Evolutionary conservation across 2,113 vertebrate species (phyloP).

Genomic region (Osmerus eperlanus): DNA sequence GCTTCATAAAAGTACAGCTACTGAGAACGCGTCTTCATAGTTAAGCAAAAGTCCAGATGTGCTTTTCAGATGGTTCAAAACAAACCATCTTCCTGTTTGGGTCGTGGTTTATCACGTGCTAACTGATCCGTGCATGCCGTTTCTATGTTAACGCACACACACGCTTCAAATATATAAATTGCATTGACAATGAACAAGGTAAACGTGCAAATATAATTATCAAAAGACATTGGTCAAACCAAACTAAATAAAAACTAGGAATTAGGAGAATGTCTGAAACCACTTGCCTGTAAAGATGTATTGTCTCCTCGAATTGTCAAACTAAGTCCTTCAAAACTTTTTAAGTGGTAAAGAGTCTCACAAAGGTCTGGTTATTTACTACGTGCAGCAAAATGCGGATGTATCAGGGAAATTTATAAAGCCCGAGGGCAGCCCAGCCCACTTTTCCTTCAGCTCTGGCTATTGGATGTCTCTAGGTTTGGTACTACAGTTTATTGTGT

Average conservation of each 20-base stretch:
- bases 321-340: slow-evolving; percentile 37
- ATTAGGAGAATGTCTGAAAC: background rate
- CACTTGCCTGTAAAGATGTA: slow-evolving; percentile 51
- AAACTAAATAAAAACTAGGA: background rate
- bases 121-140: too few species aligned
- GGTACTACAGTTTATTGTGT: slow-evolving; percentile 31
- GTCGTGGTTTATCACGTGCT: too few species aligned
- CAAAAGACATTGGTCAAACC: background rate
- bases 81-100: too few species aligned
- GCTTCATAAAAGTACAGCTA: too few species aligned
- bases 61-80: too few species aligned
- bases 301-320: slow-evolving; percentile 44
- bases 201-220: too few species aligned
- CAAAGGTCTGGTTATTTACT: slow-evolving; percentile 55
- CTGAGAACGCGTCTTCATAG: too few species aligned
- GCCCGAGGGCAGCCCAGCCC: slow-evolving; percentile 57
- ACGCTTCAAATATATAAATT: too few species aligned
- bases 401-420: slow-evolving; percentile 70
- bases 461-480: slow-evolving; percentile 58
- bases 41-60: too few species aligned
- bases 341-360: background rate
- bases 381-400: slow-evolving; percentile 56
- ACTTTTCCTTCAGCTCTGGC: slow-evolving; percentile 42
- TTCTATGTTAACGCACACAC: too few species aligned
- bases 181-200: too few species aligned